These are phyloP conservation scores for Cryptoblepharus egeriae DNA, from an alignment of 2,797 vertebrate genomes.

Conservation along the genomic window DNA sequence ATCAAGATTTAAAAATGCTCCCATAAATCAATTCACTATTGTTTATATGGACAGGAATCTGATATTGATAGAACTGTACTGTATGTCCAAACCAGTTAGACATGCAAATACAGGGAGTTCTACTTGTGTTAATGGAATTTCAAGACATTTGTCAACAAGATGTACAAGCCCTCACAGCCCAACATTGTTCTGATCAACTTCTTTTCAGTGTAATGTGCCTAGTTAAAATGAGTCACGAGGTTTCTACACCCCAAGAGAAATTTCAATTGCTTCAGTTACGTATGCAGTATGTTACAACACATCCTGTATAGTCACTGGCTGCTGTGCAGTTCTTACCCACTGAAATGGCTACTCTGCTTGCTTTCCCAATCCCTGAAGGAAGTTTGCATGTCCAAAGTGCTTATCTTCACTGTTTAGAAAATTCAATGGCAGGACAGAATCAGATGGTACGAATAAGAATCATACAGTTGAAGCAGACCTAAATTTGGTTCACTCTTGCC, in stretches of 20 bases:
- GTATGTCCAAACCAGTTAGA: background rate
- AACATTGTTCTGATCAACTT: background rate
- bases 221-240: background rate
- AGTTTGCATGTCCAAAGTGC: too few relatives aligned
- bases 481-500: background rate
- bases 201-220: background rate
- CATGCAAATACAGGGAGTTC: background rate
- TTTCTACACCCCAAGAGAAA: background rate
- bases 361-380: background rate
- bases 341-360: too few relatives aligned
- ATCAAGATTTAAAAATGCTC: background rate
- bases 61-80: rapidly evolving
- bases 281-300: too few relatives aligned
- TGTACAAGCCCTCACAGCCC: background rate
- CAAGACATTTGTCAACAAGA: background rate
- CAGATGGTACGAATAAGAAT: background rate
- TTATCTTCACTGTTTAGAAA: background rate
- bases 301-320: background rate
- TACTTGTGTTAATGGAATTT: background rate
- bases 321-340: background rate
- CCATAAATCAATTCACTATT: rapidly evolving
- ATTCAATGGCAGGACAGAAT: background rate
- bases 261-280: background rate
- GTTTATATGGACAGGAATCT: rapidly evolving
- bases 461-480: background rate